phyloP scores from a whole-genome alignment of 1,140 invertebrate genomes.

The Megathymus violae region DNA sequence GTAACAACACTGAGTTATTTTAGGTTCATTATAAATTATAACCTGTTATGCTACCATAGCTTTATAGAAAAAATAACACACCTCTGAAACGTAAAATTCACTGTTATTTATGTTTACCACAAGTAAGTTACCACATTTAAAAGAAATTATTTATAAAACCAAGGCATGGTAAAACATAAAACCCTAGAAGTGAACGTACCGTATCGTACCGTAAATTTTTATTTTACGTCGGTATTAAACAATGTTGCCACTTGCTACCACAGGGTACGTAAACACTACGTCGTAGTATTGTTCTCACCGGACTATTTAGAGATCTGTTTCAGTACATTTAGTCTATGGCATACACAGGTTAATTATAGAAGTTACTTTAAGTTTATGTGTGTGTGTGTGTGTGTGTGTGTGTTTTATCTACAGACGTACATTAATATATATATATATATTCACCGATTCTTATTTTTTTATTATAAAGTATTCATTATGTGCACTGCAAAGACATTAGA shows the following conservation, averaged over 20 bases:
- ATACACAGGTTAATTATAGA: too few species aligned
- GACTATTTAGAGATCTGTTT: too few species aligned
- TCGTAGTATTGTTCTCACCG: too few species aligned
- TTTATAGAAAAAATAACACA: slow-evolving; percentile 29
- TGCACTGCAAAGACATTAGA: too few species aligned
- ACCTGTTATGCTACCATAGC: slow-evolving; percentile 34
- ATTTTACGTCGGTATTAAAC: slow-evolving; percentile 16
- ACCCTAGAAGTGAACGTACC: slow-evolving; percentile 62
- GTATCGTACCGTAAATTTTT: slow-evolving; percentile 41
- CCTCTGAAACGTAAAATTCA: slow-evolving; percentile 24
- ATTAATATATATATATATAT: too few species aligned
- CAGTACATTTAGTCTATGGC: too few species aligned
- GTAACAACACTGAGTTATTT: slow-evolving; percentile 33
- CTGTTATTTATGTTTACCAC: slow-evolving; percentile 23
- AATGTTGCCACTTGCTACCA: slow-evolving; percentile 12
- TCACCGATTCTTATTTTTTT: too few species aligned
- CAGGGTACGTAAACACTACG: too few species aligned
- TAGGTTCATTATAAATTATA: slow-evolving; percentile 33
- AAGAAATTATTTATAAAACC: slow-evolving; percentile 43
- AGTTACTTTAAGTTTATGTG: too few species aligned
- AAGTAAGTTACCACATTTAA: slow-evolving; percentile 25
- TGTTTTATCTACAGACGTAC: too few species aligned
- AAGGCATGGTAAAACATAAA: slow-evolving; percentile 53
- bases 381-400: too few species aligned
- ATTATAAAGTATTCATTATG: too few species aligned